Conservation (phyloP, 2,113 vertebrate species). For the Shinisaurus crocodilurus region DNA sequence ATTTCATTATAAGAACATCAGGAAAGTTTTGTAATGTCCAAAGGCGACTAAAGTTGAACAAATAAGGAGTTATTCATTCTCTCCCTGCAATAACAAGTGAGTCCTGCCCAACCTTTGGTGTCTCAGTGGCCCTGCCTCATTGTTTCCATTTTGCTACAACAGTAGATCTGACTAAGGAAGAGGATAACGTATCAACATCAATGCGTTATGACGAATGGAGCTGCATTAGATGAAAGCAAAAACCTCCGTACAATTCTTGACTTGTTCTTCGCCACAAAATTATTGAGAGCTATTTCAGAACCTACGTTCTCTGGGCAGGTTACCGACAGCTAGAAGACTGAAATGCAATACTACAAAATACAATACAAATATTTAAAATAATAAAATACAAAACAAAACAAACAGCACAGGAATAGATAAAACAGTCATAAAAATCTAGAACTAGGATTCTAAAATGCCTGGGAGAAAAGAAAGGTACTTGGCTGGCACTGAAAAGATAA, state of each 20-base stretch:
- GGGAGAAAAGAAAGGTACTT: too few relatives aligned
- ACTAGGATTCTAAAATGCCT: too few relatives aligned
- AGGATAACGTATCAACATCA: neutral
- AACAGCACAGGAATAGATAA: too few relatives aligned
- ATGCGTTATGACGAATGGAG: neutral
- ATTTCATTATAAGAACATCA: neutral
- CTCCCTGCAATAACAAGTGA: neutral
- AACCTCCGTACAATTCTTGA: neutral
- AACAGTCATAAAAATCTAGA: too few relatives aligned
- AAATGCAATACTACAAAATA: too few relatives aligned
- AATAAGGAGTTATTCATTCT: slow-evolving; percentile 16
- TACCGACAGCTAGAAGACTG: too few relatives aligned
- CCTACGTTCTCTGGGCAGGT: too few relatives aligned
- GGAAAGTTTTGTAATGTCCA: neutral
- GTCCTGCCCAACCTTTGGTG: neutral
- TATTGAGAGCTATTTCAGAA: neutral
- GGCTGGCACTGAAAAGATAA: too few relatives aligned
- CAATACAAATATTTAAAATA: too few relatives aligned
- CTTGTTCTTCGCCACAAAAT: neutral
- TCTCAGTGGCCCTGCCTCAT: neutral
- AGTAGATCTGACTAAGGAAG: neutral
- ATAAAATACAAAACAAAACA: too few relatives aligned
- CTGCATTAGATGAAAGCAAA: neutral
- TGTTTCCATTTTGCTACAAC: neutral
- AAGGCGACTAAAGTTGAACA: slow-evolving; percentile 19